phyloP scores from a whole-genome alignment of 1,140 invertebrate species.

The Drosophila seguyi region DNA sequence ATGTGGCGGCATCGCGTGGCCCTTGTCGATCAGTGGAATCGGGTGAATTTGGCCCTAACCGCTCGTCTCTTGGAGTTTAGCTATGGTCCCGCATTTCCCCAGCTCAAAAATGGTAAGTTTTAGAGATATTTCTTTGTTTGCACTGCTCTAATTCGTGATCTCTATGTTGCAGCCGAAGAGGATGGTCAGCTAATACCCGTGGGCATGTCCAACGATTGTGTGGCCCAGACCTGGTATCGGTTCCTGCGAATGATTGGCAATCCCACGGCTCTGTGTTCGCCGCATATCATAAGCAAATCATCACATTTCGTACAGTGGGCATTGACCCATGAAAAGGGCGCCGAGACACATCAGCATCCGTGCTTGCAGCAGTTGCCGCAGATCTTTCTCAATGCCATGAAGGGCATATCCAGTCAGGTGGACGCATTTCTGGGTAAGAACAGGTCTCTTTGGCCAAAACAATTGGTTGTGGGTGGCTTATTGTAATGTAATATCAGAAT shows the following conservation, averaged over 20 bases:
- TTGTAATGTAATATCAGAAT: background rate
- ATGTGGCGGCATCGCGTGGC: conserved; percentile 97
- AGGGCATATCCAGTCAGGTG: conserved; percentile 95
- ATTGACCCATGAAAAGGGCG: conserved; percentile 89
- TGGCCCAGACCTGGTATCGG: conserved; percentile 97
- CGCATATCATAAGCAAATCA: conserved; percentile 94
- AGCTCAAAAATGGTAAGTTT: conserved; percentile 91
- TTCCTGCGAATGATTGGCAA: conserved; percentile 97
- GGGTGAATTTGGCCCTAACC: conserved; percentile 95
- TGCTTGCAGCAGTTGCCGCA: conserved; percentile 94
- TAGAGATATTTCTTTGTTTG: background rate
- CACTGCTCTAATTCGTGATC: conserved; percentile 6
- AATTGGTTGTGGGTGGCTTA: background rate
- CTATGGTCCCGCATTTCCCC: conserved; percentile 95
- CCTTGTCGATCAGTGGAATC: conserved; percentile 97
- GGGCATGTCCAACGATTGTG: conserved; percentile 94
- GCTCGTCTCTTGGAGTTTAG: conserved; percentile 93
- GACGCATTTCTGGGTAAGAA: conserved; percentile 97
- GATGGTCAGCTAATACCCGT: conserved; percentile 92
- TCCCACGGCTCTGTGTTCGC: conserved; percentile 95
- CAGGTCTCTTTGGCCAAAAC: background rate
- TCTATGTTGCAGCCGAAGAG: conserved; percentile 90
- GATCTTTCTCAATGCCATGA: conserved; percentile 97
- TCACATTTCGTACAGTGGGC: conserved; percentile 93
- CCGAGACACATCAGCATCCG: conserved; percentile 96